A percentile compares a stretch with the other conserved stretches of the same genome.
Conservation (phyloP, 2,888 invertebrate genomes). For the Eupithecia subfuscata region DNA sequence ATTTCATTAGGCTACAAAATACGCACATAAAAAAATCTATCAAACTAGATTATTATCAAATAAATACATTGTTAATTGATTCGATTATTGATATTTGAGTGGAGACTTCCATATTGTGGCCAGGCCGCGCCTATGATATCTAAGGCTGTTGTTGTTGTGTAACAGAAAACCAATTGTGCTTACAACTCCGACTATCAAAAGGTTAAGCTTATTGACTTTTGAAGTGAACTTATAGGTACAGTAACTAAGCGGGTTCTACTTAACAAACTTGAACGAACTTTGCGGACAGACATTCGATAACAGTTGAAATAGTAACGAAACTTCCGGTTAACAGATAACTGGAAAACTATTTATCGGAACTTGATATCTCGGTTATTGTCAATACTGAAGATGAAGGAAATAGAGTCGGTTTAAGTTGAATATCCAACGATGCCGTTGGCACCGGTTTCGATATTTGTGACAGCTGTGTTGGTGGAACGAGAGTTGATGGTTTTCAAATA, state of each 20-base stretch:
- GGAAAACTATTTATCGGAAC: constrained; percentile 27
- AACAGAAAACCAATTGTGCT: neutral
- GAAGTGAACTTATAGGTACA: neutral
- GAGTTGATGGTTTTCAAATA: neutral
- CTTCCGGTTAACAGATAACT: constrained; percentile 18
- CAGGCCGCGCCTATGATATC: too few species aligned
- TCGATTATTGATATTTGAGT: neutral
- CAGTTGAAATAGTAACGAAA: constrained; percentile 25
- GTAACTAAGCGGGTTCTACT: constrained; percentile 4
- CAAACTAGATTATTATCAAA: too few species aligned
- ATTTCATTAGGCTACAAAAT: too few species aligned
- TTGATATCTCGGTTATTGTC: constrained; percentile 32
- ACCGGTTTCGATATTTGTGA: neutral
- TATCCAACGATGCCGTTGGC: neutral
- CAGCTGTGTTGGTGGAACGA: neutral
- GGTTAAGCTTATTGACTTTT: neutral
- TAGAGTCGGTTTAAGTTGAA: constrained; percentile 3
- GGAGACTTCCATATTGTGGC: too few species aligned
- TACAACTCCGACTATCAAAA: neutral
- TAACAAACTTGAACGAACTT: constrained; percentile 25
- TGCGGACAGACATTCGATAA: constrained; percentile 29
- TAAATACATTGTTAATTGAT: neutral
- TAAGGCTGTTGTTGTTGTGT: neutral
- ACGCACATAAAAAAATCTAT: too few species aligned
- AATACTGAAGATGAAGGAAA: constrained; percentile 17